Percentiles rank a stretch among this genome's conserved stretches.
Conservation (phyloP, 53 echinoderm and acorn worm species). For the Paracentrotus lividus region DNA sequence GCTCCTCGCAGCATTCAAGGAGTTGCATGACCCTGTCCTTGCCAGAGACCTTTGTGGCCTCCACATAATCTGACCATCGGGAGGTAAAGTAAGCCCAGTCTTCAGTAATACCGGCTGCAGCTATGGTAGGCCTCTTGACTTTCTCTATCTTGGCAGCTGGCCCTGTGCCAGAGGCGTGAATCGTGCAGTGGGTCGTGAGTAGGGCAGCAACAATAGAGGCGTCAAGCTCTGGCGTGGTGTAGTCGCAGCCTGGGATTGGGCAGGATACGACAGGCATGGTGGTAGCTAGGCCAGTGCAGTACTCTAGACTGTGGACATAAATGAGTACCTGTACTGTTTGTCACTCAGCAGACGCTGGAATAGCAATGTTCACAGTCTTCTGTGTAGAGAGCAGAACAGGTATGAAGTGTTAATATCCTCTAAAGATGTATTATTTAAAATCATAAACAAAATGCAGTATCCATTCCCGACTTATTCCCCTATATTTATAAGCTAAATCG, state of each 20-base stretch:
- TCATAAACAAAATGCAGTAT: no score
- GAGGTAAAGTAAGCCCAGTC: slow-evolving; percentile 71
- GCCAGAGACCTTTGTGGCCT: slow-evolving; percentile 71
- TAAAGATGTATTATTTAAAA: no score
- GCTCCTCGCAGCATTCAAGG: slow-evolving; percentile 81
- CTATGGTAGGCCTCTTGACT: slow-evolving; percentile 64
- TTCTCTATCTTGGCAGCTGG: slow-evolving; percentile 64
- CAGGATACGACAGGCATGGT: neutral
- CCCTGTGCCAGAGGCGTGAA: slow-evolving; percentile 63
- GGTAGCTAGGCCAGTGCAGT: no score
- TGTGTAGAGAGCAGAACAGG: no score
- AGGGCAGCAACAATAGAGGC: neutral
- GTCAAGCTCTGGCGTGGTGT: neutral
- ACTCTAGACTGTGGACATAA: no score
- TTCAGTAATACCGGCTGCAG: slow-evolving; percentile 59
- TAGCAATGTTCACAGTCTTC: no score
- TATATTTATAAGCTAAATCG: no score
- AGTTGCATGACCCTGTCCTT: slow-evolving; percentile 73
- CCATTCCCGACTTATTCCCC: no score
- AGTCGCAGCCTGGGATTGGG: neutral
- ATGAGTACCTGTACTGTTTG: no score
- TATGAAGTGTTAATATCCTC: no score
- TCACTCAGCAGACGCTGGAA: no score
- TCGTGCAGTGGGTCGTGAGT: neutral
- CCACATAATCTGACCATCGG: slow-evolving; percentile 74